phyloP scores from a whole-genome alignment of 2,888 invertebrate species.

The Phanerotoma sp. region DNA sequence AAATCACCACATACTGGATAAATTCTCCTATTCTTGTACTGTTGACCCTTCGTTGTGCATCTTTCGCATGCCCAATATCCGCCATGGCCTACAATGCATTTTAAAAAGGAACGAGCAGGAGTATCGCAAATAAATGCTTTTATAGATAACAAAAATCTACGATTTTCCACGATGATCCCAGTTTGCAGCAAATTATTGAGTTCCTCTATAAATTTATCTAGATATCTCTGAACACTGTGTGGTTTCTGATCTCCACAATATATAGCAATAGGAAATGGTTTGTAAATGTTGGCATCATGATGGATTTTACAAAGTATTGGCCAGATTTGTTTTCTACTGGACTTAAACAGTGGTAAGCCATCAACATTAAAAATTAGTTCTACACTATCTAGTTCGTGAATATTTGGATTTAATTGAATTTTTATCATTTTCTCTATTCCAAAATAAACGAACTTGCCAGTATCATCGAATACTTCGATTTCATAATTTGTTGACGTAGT shows the following conservation, averaged over 20 bases:
- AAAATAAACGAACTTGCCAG: conserved; percentile 3
- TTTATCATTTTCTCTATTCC: conserved; percentile 2
- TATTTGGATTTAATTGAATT: not conserved
- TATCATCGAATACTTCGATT: not conserved
- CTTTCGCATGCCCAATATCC: conserved; percentile 24
- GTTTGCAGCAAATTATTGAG: conserved; percentile 12
- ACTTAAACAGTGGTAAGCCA: conserved; percentile 13
- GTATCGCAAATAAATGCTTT: conserved; percentile 27
- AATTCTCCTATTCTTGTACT: conserved; percentile 1
- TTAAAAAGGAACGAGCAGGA: conserved; percentile 23
- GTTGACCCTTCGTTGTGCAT: conserved; percentile 16
- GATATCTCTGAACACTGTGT: not conserved
- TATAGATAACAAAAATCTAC: conserved; percentile 7
- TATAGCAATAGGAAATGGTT: conserved; percentile 30
- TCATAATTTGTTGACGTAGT: not conserved
- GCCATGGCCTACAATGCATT: conserved; percentile 20
- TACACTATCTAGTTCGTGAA: conserved; percentile 2
- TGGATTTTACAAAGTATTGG: conserved; percentile 14
- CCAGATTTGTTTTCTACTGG: conserved; percentile 22
- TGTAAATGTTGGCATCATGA: conserved; percentile 14
- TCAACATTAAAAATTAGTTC: conserved; percentile 10
- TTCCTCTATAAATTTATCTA: conserved; percentile 18
- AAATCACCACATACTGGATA: conserved; percentile 2
- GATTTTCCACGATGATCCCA: conserved; percentile 14
- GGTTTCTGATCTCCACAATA: conserved; percentile 22